phyloP scores from a whole-genome alignment of 2,888 invertebrate genomes.

The Chrysomela aeneicollis region DNA sequence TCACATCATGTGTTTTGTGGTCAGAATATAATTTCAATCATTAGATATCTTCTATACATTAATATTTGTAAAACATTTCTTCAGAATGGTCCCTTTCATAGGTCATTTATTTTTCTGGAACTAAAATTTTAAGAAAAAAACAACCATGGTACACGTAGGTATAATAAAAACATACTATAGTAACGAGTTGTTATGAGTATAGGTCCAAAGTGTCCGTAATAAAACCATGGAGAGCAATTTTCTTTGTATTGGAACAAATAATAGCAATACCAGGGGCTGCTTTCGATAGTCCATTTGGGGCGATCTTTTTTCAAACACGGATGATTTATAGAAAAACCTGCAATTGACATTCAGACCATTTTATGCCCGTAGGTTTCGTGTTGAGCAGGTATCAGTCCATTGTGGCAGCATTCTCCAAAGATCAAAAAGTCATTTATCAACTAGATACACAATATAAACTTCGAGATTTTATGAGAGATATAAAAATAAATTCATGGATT shows the following conservation, averaged over 20 bases:
- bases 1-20: too few relatives aligned
- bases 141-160: too few relatives aligned
- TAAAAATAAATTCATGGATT: neutral
- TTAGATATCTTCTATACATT: too few relatives aligned
- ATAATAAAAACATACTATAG: too few relatives aligned
- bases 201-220: neutral
- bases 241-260: neutral
- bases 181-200: too few relatives aligned
- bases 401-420: constrained; percentile 6
- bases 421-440: constrained; percentile 7
- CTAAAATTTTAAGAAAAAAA: too few relatives aligned
- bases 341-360: constrained; percentile 21
- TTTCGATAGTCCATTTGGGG: neutral
- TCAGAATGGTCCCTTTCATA: too few relatives aligned
- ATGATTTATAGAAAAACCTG: constrained; percentile 29
- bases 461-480: constrained; percentile 5
- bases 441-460: constrained; percentile 2
- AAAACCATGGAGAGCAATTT: neutral
- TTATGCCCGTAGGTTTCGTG: constrained; percentile 17
- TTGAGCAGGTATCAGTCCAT: constrained; percentile 25
- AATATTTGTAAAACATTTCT: too few relatives aligned
- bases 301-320: neutral
- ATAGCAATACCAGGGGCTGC: neutral
- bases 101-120: too few relatives aligned
- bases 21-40: too few relatives aligned